Base-by-base conservation (phyloP, 2,797 vertebrate genomes). In the Macroramphosus scolopax region DNA sequence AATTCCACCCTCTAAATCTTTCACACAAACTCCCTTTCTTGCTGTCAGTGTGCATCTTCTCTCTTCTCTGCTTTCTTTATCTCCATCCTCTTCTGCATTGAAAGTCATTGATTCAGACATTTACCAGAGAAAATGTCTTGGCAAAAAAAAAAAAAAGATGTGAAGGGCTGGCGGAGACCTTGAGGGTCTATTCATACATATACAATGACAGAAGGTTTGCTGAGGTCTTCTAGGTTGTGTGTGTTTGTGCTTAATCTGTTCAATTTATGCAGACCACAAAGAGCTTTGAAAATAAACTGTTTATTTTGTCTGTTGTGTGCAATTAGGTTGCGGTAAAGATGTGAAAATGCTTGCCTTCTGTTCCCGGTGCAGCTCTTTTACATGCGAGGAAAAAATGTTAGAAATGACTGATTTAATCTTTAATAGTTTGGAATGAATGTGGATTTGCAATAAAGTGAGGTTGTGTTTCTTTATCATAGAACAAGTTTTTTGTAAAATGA, bases 1-100 rank as follows among this genome's bases (percentile, higher is more conserved):
- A 70, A 47, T 75, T 57, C 63, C 60, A 66, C 49, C 65, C 60
- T 65, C 55, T 78, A 65, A 77, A 80, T 77, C 62, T 68, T 68
- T 82, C 51, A 63, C 62, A 58, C 28, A 56, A 61, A 61, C 47
- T 62, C 33, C 35, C 36, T 76, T 53, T 68, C 55, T 59, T 34
- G 63, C 44, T 17, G 15, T 46, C 10, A 8, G 26, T 33, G 18
- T 49, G 38, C 28, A 25, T 53, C 28, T 29, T 55, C 51, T 50
- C 29, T 46, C 15, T 57, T 49, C 37, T 49, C 33, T 46, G 29
- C 16, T 17, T 47, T 35, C 55, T 55, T 62, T 46, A 32, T 71
- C 43, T 51, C 46, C 51, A 51, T 54, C 29, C 32, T 47, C 34
- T 50, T 9, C 54, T 64, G 63, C 47, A 13, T 63, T 53, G 37